Evolutionary conservation across 1,140 invertebrate species (phyloP).

Genomic region (Helicoverpa zea): DNA sequence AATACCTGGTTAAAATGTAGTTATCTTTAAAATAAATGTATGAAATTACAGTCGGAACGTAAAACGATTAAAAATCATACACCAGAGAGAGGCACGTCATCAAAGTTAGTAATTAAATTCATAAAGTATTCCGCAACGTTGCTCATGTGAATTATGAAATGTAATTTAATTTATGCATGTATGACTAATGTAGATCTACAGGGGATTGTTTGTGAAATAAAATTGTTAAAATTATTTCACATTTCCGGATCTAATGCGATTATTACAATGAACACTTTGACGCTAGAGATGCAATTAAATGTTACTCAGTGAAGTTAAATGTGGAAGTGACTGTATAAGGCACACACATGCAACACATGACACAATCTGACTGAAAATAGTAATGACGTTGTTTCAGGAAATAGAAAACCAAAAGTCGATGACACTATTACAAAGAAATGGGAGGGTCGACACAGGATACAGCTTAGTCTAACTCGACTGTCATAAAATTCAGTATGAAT

Average conservation of each 20-base stretch:
- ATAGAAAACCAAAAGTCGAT: too few species aligned
- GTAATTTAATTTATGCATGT: conserved; percentile 41
- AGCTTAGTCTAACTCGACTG: conserved; percentile 12
- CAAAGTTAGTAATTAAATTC: conserved; percentile 44
- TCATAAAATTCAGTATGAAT: conserved; percentile 44
- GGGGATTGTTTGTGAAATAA: conserved; percentile 25
- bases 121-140: conserved; percentile 43
- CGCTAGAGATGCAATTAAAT: conserved; percentile 24
- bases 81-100: conserved; percentile 35
- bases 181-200: conserved; percentile 34
- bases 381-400: too few species aligned
- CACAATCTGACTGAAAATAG: too few species aligned
- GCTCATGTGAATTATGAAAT: conserved; percentile 45
- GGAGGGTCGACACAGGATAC: background rate
- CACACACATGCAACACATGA: too few species aligned
- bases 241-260: conserved; percentile 12
- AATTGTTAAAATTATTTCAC: conserved; percentile 28
- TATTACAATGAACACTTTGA: conserved; percentile 11
- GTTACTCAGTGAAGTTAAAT: too few species aligned
- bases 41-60: conserved; percentile 9
- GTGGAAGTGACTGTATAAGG: too few species aligned
- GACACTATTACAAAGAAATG: too few species aligned
- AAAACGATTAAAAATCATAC: conserved; percentile 43
- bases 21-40: background rate
- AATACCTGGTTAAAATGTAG: background rate